Base-by-base conservation (phyloP, 64 coral and sea anemone species). In the Dendrophyllia cribrosa region DNA sequence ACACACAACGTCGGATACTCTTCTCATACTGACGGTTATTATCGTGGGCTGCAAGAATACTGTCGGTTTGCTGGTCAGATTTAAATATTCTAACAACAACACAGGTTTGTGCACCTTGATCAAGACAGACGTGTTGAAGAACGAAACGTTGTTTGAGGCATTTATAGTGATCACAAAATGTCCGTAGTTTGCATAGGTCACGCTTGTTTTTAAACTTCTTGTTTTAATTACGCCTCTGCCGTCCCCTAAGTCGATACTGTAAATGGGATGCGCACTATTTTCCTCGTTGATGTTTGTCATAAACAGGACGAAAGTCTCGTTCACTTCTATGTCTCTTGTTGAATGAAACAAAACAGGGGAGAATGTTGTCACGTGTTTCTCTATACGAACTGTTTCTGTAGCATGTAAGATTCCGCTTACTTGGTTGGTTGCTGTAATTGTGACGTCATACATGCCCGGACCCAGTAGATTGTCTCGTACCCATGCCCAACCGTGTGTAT, bases 1-100 rank as follows among this genome's bases (percentile, higher is more conserved):
- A 24, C 80, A 84, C 17, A 84, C n/a, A 84, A 84, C 80, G 16
- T 84, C 64, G 23, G 64, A 84, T 16, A 17, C 80, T 66, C 64
- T 63, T 48, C 0, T 48, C 21, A 77, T 55, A 58, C 9, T 4
- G 11, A 14, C 64, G 10, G 22, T 49, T 68, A 84, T 65, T 22
- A 84, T 53, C 5, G 80, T 84, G 17, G 58, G 44, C 34, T 84
- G 34, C 56, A 63, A 63, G 45, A 66, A 68, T 45, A 51, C 24
- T 68, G 80, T 84, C 10, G 80, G 59, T 51, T 84, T 9, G 12
- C 14, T 65, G 14, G 2, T 22, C 12, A 84, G 45, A 23, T 45
- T 45, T 19, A 84, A 22, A n/a, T 68, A 21, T 63, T 68, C 46
- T 63, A 84, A 15, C 11, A 84, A 68, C 47, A 45, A 16, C 15